Base-by-base conservation (phyloP, 2,113 vertebrate species). In the Copsychus sechellarum region DNA sequence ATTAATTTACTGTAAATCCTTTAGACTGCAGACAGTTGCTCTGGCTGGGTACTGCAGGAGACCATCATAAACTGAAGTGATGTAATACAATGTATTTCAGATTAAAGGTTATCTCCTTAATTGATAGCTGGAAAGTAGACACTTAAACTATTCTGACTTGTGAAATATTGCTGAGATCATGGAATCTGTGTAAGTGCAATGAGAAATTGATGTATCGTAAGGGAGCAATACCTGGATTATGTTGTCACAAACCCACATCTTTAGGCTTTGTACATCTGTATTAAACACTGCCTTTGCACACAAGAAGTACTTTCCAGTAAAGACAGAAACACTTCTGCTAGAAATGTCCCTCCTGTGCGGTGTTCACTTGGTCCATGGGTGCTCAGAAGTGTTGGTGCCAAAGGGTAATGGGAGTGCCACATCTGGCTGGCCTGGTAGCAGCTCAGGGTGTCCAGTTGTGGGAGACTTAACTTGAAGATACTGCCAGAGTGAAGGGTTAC, bases 401-500 rank as follows among this genome's bases (percentile, higher is more conserved):
- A 22, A 38, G 9, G 8, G 4, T 0, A 2, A 8, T 10, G 16
- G 8, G 14, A 22, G 4, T 51, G 33, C 13, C 23, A 14, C 13
- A 6, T 83, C 40, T 69, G 34, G 33, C 29, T 70, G 47, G 73
- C 29, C 36, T 73, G 58, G 15, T n/a, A 67, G 36, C 45, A 69
- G 14, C 22, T 5, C 4, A 7, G 3, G 14, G 13, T 40, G 19
- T 28, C 23, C 21, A 31, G 13, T 10, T 3, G 3, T 23, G 62
- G 20, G 29, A 4, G 7, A 8, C 4, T 14, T 17, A 28, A 26
- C 5, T 24, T 61, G 36, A 43, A 61, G 24, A 13, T 38, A n/a
- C 26, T 86, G 18, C 21, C 24, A 13, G 31, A 72, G 26, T 22
- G 36, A 66, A 6, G 8, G 36, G 4, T 42, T 62, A 22, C 8